Base-by-base conservation (phyloP, 2,113 vertebrate genomes). In the Ursus arctos region DNA sequence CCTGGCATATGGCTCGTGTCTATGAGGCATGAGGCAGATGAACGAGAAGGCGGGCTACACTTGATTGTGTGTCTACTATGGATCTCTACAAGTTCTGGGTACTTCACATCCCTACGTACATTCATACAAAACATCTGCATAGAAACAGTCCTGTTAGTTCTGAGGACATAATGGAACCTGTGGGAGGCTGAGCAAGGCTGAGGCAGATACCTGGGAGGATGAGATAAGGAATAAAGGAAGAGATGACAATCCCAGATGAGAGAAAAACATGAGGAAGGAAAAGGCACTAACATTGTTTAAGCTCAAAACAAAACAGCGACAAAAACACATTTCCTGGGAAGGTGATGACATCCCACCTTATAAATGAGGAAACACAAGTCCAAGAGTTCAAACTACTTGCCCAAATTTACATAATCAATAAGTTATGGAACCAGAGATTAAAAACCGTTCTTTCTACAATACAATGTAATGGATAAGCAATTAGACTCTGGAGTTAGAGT, bases 141-240 rank as follows among this genome's bases (percentile, higher is more conserved):
- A 71, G 61, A 76, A 84, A 51, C 7, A 69, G 55, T 53, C 10
- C 36, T 59, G 12, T 14, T 24, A 31, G 26, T 53, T 84, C 53
- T 36, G 15, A 79, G 65, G 36, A 63, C 15, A 6, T 26, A 61
- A 69, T 31, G 15, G n/a, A 90, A 71, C 33, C 36, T 93, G 67
- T 43, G 26, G 77, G n/a, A 69, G 15, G 22, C 69, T 47, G 22
- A 55, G n/a, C 22, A 86, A 67, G 57, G 74, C 72, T 79, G 26
- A 84, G 12, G 74, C 22, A 94, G n/a, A 43, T 53, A 79, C 33
- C 77, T 88, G 33, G 57, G 31, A 84, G 67, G 61, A 95, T 72
- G 71, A 85, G 76, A 83, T n/a, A 67, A 95, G 77, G 28, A 94
- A 94, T 61, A 85, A 89, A 92, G 80, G 96, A 95, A 92, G 63